Evolutionary conservation across 2,113 vertebrate species (phyloP).

Genomic region (Anhinga anhinga): DNA sequence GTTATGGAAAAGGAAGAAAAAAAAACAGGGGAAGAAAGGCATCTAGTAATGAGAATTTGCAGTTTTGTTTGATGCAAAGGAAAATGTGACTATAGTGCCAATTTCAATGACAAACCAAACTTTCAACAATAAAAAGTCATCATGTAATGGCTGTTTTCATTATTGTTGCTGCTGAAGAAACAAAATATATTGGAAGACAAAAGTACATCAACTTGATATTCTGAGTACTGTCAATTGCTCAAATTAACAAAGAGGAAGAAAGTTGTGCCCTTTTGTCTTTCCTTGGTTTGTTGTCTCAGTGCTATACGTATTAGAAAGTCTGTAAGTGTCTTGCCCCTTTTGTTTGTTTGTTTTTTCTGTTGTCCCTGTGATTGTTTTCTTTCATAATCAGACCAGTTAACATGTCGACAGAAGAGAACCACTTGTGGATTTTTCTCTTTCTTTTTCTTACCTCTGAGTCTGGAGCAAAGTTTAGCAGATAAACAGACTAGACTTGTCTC

Average conservation of each 20-base stretch:
- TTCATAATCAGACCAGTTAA: slow-evolving; percentile 51
- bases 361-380: neutral
- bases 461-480: neutral
- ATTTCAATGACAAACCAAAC: neutral
- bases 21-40: neutral
- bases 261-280: neutral
- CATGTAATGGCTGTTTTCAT: neutral
- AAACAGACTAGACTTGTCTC: neutral
- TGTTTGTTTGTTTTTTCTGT: neutral
- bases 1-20: neutral
- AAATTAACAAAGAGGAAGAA: neutral
- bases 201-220: neutral
- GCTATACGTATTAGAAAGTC: neutral
- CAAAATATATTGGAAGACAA: neutral
- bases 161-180: neutral
- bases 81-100: neutral
- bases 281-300: neutral
- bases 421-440: neutral
- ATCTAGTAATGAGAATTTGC: neutral
- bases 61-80: neutral
- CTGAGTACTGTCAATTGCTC: neutral
- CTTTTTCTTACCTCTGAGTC: neutral
- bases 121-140: neutral
- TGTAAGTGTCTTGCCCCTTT: neutral
- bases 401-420: neutral